phyloP scores from a whole-genome alignment of 2,113 vertebrate genomes.

The Tenebrosternarchus preto region DNA sequence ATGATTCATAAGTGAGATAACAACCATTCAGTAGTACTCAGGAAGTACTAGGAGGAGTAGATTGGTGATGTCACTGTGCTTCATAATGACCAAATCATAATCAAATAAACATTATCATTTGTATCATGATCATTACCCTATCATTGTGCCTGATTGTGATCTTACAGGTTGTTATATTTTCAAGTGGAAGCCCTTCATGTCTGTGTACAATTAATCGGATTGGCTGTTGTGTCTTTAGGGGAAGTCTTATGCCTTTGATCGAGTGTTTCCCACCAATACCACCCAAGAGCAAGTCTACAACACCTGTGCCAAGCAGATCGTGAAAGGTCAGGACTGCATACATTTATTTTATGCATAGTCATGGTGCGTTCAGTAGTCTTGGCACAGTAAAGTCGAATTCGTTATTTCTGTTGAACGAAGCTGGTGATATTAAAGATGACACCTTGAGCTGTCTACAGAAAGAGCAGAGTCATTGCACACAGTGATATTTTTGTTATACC shows the following conservation, averaged over 20 bases:
- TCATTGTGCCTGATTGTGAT: background rate
- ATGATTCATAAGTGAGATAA: too few species aligned
- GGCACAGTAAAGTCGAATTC: background rate
- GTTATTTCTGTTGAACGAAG: background rate
- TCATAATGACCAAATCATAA: too few species aligned
- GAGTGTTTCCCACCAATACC: slow-evolving; percentile 91
- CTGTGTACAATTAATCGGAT: background rate
- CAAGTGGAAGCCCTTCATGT: background rate
- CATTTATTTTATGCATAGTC: background rate
- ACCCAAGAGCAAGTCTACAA: slow-evolving; percentile 97
- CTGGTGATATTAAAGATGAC: too few species aligned
- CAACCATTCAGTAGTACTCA: too few species aligned
- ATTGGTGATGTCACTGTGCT: too few species aligned
- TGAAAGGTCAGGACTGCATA: slow-evolving; percentile 77
- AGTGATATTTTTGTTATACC: too few species aligned
- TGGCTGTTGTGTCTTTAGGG: slow-evolving; percentile 70
- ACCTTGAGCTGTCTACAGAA: too few species aligned
- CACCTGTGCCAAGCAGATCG: slow-evolving; percentile 92
- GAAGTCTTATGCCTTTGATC: slow-evolving; percentile 84
- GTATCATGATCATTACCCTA: too few species aligned
- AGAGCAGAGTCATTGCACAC: too few species aligned
- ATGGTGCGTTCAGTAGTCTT: background rate
- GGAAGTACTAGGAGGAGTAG: too few species aligned
- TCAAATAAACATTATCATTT: too few species aligned
- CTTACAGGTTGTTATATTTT: too few species aligned